Evolutionary conservation across 92 coral and sea anemone genomes (phyloP).

Genomic region (Plumapathes pennacea): DNA sequence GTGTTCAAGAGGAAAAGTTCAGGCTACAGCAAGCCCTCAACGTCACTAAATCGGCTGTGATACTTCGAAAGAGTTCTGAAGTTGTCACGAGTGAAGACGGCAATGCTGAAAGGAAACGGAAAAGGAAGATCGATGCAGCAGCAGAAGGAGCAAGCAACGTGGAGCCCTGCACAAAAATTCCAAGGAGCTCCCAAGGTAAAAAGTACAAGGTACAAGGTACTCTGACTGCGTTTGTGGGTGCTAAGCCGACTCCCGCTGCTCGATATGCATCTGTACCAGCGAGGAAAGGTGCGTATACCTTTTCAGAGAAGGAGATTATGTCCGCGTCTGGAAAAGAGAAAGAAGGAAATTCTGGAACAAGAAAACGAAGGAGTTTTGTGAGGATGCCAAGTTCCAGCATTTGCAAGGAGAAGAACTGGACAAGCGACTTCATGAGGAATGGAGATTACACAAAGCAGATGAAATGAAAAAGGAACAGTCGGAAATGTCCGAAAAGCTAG

Average conservation of each 20-base stretch:
- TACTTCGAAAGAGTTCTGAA: background rate
- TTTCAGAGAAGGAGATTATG: background rate
- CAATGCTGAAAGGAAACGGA: background rate
- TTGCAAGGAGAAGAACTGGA: background rate
- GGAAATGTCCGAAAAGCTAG: background rate
- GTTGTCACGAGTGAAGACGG: background rate
- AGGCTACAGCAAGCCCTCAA: background rate
- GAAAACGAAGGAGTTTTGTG: background rate
- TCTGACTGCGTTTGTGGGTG: slow-evolving; percentile 1
- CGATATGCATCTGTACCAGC: slow-evolving; percentile 1
- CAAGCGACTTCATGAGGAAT: background rate
- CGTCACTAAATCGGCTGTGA: too few species aligned
- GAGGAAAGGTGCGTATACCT: background rate
- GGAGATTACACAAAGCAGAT: slow-evolving; percentile 1
- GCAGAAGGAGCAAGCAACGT: background rate
- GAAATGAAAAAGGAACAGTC: background rate
- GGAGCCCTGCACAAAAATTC: background rate
- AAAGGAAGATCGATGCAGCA: background rate
- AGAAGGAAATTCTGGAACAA: background rate
- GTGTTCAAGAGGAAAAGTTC: slow-evolving; percentile 1
- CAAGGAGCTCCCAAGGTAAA: background rate
- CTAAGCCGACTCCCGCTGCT: background rate
- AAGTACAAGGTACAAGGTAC: background rate
- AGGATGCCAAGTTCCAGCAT: background rate
- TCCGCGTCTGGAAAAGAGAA: background rate